Base-by-base conservation (phyloP, 2,797 vertebrate species). In the Gymnodraco acuticeps region DNA sequence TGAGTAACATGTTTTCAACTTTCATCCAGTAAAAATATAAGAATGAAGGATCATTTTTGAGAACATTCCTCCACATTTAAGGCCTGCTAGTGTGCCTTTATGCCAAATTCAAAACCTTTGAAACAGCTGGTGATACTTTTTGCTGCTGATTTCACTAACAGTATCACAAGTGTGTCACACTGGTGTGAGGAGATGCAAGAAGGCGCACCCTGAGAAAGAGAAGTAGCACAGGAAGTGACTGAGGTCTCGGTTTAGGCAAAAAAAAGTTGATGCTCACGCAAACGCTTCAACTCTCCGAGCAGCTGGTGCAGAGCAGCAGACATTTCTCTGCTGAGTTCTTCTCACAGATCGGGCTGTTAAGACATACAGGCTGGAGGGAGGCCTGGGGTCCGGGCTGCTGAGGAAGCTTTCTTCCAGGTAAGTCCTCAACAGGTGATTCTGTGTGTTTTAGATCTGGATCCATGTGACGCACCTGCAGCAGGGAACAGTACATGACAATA, bases 171-270 rank as follows among this genome's bases (percentile, higher is more conserved):
- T 62, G 63, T 77, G 76, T 61, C 64, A 51, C 31, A 12, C 1
- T 10, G 19, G 38, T 7, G 58, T 47, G 41, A 27, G 55, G 55
- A 43, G 47, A 73, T 68, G 83, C 71, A 64, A 72, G 85, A 47
- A 78, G 51, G 68, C 52, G 15, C 52, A 33, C 23, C 52, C 42
- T 7, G 33, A 85, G 76, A 94, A 91, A 53, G 89, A 93, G 94
- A 95, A 95, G 93, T 95, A 75, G 86, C 81, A 93, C 94, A 95
- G 95, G 95, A 95, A 95, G 93, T 94, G 76, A 80, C 64, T 89
- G 89, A 91, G 89, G 90, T 93, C 85, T 91, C 64, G 84, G 89
- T 90, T 85, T 23, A 65, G 51, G 74, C 63, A 48, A 54, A 78
- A 68, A 66, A 38, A 75, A 71, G 5, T 43, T 48, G 77, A 86